A percentile compares a stretch with the other conserved stretches of the same genome.
Evolutionary conservation across 1,140 invertebrate species (phyloP).

Genomic region (Temnothorax nylanderi): DNA sequence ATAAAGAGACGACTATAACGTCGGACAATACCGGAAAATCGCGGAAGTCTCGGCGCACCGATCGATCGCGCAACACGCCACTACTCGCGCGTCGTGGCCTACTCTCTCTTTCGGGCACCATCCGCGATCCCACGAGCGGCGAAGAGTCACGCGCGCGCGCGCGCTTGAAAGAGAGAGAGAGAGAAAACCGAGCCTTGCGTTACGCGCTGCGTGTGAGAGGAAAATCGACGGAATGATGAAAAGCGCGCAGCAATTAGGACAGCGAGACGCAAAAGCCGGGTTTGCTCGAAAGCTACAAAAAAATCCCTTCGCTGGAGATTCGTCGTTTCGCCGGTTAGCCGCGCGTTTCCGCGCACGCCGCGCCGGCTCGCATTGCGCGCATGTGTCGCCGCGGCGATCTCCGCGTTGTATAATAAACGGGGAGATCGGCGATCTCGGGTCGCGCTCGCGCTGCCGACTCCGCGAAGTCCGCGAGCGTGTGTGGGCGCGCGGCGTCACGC

Average conservation of each 20-base stretch:
- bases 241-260: neutral
- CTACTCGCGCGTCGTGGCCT: slow-evolving; percentile 18
- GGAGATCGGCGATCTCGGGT: neutral
- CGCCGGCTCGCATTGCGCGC: neutral
- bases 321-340: neutral
- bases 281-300: neutral
- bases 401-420: neutral
- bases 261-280: neutral
- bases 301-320: too few species aligned
- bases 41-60: slow-evolving; percentile 33
- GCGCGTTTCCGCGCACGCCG: neutral
- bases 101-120: slow-evolving; percentile 52
- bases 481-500: slow-evolving; percentile 38
- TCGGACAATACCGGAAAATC: slow-evolving; percentile 22
- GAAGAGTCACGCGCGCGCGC: slow-evolving; percentile 5
- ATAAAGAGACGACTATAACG: neutral
- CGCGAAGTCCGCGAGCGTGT: neutral
- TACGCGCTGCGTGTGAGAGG: neutral
- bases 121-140: slow-evolving; percentile 43
- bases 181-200: neutral
- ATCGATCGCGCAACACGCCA: slow-evolving; percentile 47
- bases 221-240: slow-evolving; percentile 9
- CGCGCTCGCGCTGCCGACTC: slow-evolving; percentile 2
- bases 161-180: neutral
- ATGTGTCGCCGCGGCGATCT: too few species aligned